Conservation (phyloP, 2,113 vertebrate species). For the Sander lucioperca region DNA sequence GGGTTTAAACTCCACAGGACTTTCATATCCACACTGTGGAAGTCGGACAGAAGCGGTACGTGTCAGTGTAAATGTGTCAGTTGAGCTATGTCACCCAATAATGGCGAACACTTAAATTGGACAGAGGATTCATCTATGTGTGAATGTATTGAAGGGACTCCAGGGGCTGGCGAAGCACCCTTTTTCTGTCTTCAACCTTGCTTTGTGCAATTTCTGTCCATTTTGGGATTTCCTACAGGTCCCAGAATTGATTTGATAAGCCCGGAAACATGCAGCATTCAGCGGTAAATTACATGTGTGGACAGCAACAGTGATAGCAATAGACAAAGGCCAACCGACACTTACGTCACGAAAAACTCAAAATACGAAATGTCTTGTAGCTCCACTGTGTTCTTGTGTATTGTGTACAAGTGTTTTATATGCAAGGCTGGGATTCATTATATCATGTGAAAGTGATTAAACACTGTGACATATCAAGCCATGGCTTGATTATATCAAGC, state of each 20-base stretch:
- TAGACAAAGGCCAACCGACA: conserved; percentile 4
- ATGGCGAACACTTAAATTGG: not conserved
- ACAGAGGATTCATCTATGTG: not conserved
- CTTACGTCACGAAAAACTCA: conserved; percentile 1
- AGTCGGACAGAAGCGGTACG: not conserved
- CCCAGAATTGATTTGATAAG: not conserved
- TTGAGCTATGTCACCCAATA: not conserved
- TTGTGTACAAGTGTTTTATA: not conserved
- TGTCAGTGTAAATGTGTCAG: not conserved
- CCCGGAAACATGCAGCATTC: conserved; percentile 8
- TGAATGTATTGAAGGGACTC: not conserved
- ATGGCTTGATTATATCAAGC: conserved; percentile 42
- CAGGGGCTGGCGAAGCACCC: not conserved
- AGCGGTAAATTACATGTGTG: not conserved
- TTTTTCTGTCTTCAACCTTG: not conserved
- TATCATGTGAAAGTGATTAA: conserved; percentile 16
- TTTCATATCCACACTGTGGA: not conserved
- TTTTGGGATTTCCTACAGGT: not conserved
- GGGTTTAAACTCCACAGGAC: not conserved
- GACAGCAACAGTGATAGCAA: not conserved
- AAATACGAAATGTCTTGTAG: not conserved
- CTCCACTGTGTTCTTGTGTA: not conserved
- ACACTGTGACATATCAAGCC: conserved; percentile 3
- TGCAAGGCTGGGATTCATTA: not conserved
- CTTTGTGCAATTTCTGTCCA: no score